phyloP scores from a whole-genome alignment of 2,888 invertebrate species.

The Elysia crispata region DNA sequence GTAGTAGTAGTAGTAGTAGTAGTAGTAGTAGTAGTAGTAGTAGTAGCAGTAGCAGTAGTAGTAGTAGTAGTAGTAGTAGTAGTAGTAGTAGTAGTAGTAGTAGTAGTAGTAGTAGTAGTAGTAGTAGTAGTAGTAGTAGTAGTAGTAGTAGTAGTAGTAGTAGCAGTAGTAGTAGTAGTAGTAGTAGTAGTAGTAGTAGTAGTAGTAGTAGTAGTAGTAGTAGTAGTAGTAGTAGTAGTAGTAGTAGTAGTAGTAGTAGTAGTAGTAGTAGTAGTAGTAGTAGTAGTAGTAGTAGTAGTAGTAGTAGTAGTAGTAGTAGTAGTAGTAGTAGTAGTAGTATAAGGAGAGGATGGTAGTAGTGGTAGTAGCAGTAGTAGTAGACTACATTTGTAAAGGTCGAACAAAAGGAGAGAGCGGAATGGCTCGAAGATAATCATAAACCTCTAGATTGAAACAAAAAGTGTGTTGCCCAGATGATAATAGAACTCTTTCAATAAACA shows the following conservation, averaged over 20 bases:
- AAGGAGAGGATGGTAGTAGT: background rate
- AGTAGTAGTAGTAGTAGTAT: too few species aligned
- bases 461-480: too few species aligned
- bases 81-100: background rate
- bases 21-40: conserved; percentile 27
- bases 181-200: conserved; percentile 28
- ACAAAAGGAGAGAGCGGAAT: too few species aligned
- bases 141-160: too few species aligned
- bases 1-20: conserved; percentile 21
- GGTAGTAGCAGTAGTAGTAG: too few species aligned
- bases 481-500: too few species aligned
- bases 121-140: conserved; percentile 14
- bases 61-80: background rate
- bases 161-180: background rate
- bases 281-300: conserved; percentile 21
- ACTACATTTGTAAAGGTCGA: too few species aligned
- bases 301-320: conserved; percentile 17
- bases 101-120: conserved; percentile 17
- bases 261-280: conserved; percentile 31
- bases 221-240: conserved; percentile 26
- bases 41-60: conserved; percentile 18
- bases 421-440: too few species aligned
- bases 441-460: too few species aligned
- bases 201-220: conserved; percentile 30
- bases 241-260: conserved; percentile 30